phyloP scores from a whole-genome alignment of 2,888 invertebrate species.

The Seira ritae region DNA sequence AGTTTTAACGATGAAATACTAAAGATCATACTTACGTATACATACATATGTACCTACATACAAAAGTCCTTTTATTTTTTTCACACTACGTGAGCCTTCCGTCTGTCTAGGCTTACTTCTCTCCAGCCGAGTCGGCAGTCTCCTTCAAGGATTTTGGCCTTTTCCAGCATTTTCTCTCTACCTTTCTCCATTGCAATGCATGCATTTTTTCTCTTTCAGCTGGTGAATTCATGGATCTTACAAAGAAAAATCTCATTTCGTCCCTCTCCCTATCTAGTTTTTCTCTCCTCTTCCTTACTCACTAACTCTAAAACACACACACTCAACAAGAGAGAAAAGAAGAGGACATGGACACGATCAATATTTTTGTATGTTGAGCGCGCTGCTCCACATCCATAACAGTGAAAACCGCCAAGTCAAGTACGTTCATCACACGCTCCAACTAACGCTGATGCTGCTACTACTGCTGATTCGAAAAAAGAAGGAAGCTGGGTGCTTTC shows the following conservation, averaged over 20 bases:
- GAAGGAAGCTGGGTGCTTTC: not conserved
- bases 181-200: not conserved
- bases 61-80: not conserved
- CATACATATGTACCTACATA: too few relatives aligned
- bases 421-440: conserved; percentile 30
- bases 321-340: conserved; percentile 41
- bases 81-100: not conserved
- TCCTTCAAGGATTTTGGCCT: not conserved
- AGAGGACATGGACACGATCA: conserved; percentile 45
- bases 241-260: not conserved
- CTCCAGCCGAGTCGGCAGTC: too few relatives aligned
- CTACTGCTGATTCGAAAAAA: conserved; percentile 3
- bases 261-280: not conserved
- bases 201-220: not conserved
- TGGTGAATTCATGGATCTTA: conserved; percentile 9
- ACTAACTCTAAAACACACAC: conserved; percentile 19
- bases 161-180: conserved; percentile 17
- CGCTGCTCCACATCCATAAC: conserved; percentile 26
- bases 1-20: conserved; percentile 10
- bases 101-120: not conserved
- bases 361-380: conserved; percentile 40
- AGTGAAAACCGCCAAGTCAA: conserved; percentile 40
- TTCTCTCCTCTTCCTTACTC: conserved; percentile 15
- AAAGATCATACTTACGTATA: too few relatives aligned
- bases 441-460: not conserved